phyloP scores from a whole-genome alignment of 2,113 vertebrate genomes.

The Vulpes vulpes region DNA sequence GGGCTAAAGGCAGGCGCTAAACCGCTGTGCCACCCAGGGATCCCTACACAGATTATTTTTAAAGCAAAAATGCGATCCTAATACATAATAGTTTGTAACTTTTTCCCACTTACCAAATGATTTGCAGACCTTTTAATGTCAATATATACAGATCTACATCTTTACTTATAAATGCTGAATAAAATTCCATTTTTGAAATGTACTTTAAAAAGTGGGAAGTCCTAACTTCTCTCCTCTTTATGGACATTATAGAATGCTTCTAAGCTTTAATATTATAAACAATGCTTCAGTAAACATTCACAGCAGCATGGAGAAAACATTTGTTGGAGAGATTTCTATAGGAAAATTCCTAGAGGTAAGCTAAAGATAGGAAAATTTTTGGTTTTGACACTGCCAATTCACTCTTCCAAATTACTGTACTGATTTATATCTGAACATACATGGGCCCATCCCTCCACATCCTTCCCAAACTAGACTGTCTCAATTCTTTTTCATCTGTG shows the following conservation, averaged over 20 bases:
- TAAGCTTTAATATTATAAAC: constrained; percentile 36
- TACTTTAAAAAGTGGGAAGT: background rate
- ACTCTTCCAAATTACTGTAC: background rate
- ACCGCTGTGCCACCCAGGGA: no score
- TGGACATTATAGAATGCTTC: background rate
- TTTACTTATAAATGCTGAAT: background rate
- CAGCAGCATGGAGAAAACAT: background rate
- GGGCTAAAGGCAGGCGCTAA: no score
- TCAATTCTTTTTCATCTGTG: background rate
- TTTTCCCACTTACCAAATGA: constrained; percentile 40
- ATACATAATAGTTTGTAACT: background rate
- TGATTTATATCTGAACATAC: constrained; percentile 6
- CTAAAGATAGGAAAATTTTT: constrained; percentile 40
- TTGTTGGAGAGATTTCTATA: background rate
- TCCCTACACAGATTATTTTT: background rate
- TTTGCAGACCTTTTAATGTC: background rate
- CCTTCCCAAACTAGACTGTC: background rate
- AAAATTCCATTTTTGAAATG: background rate
- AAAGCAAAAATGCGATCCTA: constrained; percentile 48
- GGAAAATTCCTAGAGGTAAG: background rate
- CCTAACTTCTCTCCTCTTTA: constrained; percentile 1
- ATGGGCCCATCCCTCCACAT: background rate
- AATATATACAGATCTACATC: background rate
- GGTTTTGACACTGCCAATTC: background rate
- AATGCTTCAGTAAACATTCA: background rate